These are phyloP conservation scores for Callithrix jacchus DNA, from an alignment of 2,113 vertebrate species.

Conservation along the genomic window DNA sequence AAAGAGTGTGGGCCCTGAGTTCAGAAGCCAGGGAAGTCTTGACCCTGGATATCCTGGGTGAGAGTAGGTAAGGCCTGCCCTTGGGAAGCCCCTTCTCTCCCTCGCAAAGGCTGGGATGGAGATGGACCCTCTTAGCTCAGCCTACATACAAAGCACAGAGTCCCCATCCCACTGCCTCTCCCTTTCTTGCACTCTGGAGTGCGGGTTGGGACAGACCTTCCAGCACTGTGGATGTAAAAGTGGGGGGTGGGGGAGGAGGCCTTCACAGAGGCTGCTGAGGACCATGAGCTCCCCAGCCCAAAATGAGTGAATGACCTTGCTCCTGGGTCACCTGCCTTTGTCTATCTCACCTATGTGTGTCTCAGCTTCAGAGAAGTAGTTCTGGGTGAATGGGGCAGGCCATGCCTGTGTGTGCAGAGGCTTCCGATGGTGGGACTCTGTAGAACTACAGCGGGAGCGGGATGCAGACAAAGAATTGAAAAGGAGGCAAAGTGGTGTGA, in stretches of 20 bases:
- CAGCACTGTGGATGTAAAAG: fast-evolving
- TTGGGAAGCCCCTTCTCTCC: neutral
- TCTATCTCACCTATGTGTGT: no score
- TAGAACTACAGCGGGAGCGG: neutral
- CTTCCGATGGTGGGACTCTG: no score
- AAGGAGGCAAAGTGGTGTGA: conserved; percentile 88
- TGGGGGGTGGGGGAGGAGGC: no score
- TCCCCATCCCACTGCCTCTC: neutral
- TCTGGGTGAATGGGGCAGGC: no score
- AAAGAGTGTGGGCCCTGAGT: neutral
- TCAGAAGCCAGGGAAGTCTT: no score
- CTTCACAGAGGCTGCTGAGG: neutral
- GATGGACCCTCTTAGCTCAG: neutral
- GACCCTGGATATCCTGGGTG: neutral
- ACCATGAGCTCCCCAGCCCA: neutral
- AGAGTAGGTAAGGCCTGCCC: neutral
- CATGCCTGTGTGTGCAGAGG: no score
- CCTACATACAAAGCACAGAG: neutral
- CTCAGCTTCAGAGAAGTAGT: no score
- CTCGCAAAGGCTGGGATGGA: neutral
- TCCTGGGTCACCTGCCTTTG: no score
- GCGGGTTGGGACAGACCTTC: neutral
- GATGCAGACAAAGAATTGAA: conserved; percentile 88
- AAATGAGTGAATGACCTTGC: neutral
- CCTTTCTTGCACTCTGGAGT: no score